These are phyloP conservation scores for Aegotheles bennettii DNA, from an alignment of 2,113 vertebrate genomes.

Conservation along the genomic window DNA sequence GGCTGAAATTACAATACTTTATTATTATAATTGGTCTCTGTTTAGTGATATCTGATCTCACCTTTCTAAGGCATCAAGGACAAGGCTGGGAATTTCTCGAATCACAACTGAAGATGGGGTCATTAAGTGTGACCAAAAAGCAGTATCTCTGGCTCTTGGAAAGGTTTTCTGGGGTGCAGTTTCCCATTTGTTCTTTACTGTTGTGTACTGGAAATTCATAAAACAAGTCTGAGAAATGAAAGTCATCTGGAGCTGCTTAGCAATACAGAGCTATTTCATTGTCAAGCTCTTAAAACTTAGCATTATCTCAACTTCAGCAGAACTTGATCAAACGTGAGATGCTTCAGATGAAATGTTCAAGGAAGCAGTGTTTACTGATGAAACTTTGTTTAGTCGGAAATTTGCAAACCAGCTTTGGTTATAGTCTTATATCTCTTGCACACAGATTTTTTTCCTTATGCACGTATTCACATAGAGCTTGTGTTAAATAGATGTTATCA, in stretches of 20 bases:
- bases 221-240: neutral
- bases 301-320: neutral
- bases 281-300: neutral
- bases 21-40: neutral
- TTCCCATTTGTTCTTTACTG: neutral
- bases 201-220: neutral
- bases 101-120: neutral
- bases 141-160: neutral
- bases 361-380: conserved; percentile 39
- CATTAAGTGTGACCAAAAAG: neutral
- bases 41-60: neutral
- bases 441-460: neutral
- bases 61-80: neutral
- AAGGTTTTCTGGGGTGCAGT: neutral
- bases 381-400: conserved; percentile 37
- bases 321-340: neutral
- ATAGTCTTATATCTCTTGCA: neutral
- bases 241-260: neutral
- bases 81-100: neutral
- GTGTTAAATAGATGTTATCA: conserved; percentile 57
- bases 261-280: neutral
- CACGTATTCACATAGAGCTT: neutral
- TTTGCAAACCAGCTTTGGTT: conserved; percentile 18
- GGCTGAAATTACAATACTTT: neutral
- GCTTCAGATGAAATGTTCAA: neutral